Base-by-base conservation (phyloP, 2,888 invertebrate species). In the Strigamia maritima region DNA sequence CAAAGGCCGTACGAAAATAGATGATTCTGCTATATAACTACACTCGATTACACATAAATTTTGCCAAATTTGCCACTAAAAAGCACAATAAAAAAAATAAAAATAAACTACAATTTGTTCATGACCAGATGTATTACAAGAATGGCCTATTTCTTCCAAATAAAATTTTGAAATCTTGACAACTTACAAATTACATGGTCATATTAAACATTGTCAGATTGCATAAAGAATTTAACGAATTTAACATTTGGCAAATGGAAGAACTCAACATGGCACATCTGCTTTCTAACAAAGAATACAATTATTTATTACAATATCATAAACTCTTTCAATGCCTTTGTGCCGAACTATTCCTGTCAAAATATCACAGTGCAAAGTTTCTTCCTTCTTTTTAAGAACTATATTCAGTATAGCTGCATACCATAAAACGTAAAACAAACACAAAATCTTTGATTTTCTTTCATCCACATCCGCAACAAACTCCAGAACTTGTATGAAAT, bases 1-100 rank as follows among this genome's bases (percentile, higher is more conserved):
- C 70, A 70, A 70, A 70, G 70, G 70, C 70, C 70, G 24, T 70
- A 70, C 70, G 70, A 70, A 70, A 70, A 70, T 70, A 70, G 70
- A 70, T 70, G 70, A 70, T 70, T n/a, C 70, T 70, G 70, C 70
- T 26, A 70, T 26, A 70, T 70, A 70, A 70, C 70, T 70, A 70
- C 24, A 70, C 70, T 70, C 19, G 70, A 70, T 26, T 70, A 28
- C 70, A 70, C n/a, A 70, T 28, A 70, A 70, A 28, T 70, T n/a
- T 70, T 70, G 70, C 70, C 70, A 70, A 70, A 24, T 70, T 44
- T 54, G 54, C 54, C 70, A 16, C 26, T 24, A 16, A 49, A 49
- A 70, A 70, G 70, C 70, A 70, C 70, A 70, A 0, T 54, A 54
- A 14, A 54, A 19, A 54, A 54, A 54, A 54, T 4, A 19, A 54